Percentiles rank a stretch among this genome's conserved stretches.
Evolutionary conservation across 1,140 invertebrate genomes (phyloP).

Genomic region (Drosophila ambigua): DNA sequence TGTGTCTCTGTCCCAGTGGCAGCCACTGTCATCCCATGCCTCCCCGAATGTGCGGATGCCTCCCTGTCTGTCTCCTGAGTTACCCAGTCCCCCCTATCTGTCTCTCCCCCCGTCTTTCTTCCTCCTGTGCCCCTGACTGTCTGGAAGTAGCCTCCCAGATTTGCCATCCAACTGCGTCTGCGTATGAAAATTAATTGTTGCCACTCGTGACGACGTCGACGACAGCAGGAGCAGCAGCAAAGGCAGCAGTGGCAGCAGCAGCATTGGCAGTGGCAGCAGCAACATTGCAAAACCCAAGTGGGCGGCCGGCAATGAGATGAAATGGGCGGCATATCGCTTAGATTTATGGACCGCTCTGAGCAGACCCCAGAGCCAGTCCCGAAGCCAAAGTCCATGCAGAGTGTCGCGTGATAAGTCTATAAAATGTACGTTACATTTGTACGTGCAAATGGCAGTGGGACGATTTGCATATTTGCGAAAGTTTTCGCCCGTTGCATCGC

Average conservation of each 20-base stretch:
- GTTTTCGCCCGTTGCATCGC: conserved; percentile 44
- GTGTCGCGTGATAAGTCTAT: conserved; percentile 80
- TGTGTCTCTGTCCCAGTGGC: neutral
- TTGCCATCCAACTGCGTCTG: conserved; percentile 60
- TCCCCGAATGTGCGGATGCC: conserved; percentile 5
- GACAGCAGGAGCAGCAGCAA: conserved; percentile 22
- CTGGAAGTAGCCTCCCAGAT: conserved; percentile 28
- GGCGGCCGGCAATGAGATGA: conserved; percentile 27
- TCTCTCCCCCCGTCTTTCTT: neutral
- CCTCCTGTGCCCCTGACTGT: conserved; percentile 17
- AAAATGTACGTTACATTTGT: conserved; percentile 77
- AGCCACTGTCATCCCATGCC: conserved; percentile 1
- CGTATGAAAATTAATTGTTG: conserved; percentile 83
- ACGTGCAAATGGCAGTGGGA: conserved; percentile 76
- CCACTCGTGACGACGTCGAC: conserved; percentile 72
- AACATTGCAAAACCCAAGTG: conserved; percentile 43
- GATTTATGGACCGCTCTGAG: conserved; percentile 67
- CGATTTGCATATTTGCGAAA: conserved; percentile 76
- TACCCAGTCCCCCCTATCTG: too few relatives aligned
- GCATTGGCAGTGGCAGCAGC: conserved; percentile 4
- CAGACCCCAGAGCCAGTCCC: too few relatives aligned
- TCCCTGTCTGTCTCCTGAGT: conserved; percentile 8
- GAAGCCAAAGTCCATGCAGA: conserved; percentile 19
- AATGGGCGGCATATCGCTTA: conserved; percentile 76
- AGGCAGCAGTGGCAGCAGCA: conserved; percentile 8